A percentile compares a stretch with the other conserved stretches of the same genome.
Evolutionary conservation across 2,113 vertebrate species (phyloP).

Genomic region (Osmerus mordax): DNA sequence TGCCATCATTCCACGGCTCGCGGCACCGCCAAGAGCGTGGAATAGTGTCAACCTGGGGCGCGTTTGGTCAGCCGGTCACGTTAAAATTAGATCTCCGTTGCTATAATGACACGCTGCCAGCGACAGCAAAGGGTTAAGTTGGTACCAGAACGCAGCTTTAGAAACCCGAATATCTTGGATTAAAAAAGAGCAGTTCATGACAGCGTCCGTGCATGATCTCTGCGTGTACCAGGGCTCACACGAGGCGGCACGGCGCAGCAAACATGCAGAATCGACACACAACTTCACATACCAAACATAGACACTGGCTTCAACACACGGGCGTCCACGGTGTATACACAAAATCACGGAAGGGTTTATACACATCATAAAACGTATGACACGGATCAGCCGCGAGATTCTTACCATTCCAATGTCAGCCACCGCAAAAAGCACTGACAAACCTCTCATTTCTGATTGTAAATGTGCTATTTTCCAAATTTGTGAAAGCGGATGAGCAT

Average conservation of each 20-base stretch:
- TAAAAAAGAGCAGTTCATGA: slow-evolving; percentile 45
- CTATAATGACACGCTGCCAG: slow-evolving; percentile 11
- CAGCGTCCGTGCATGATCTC: slow-evolving; percentile 14
- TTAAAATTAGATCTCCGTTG: background rate
- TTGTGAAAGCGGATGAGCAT: slow-evolving; percentile 74
- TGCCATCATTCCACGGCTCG: slow-evolving; percentile 9
- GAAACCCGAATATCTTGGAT: slow-evolving; percentile 8
- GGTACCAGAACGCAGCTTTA: background rate
- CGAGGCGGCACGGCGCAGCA: slow-evolving; percentile 19
- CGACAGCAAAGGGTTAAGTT: background rate
- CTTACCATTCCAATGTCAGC: slow-evolving; percentile 74
- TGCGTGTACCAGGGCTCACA: slow-evolving; percentile 15
- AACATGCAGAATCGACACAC: slow-evolving; percentile 38
- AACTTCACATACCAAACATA: slow-evolving; percentile 30
- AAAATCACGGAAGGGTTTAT: slow-evolving; percentile 50
- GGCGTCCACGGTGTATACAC: slow-evolving; percentile 46
- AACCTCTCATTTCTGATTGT: slow-evolving; percentile 44
- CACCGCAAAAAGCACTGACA: slow-evolving; percentile 37
- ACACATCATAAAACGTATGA: slow-evolving; percentile 40
- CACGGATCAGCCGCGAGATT: slow-evolving; percentile 52
- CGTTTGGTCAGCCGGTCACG: slow-evolving; percentile 20
- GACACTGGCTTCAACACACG: slow-evolving; percentile 44
- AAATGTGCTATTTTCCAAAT: slow-evolving; percentile 64
- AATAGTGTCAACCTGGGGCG: slow-evolving; percentile 18
- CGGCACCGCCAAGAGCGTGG: slow-evolving; percentile 3